Base-by-base conservation (phyloP, 2,113 vertebrate genomes). In the Passerina amoena region DNA sequence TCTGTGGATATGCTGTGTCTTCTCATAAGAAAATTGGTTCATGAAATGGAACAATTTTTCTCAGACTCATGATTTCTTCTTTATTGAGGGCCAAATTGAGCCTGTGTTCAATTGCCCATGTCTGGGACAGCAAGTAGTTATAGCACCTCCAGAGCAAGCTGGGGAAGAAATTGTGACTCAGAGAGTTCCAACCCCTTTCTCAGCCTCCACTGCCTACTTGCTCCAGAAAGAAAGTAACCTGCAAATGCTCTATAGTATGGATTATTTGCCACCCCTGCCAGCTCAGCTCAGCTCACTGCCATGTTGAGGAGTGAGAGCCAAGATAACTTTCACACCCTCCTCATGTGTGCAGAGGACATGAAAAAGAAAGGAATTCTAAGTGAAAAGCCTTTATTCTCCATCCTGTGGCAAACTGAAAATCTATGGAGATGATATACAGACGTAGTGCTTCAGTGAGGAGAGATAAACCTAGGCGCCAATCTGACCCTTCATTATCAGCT, bases 1-100 rank as follows among this genome's bases (percentile, higher is more conserved):
- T 96, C 86, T 94, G 94, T 92, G 65, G 88, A 91, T 95, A 92
- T 92, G 73, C 91, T 94, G 63, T 94, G 92, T 94, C 94, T 97
- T 96, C 94, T 92, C 82, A 95, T 93, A 83, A 96, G 96, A 95
- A 97, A 97, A 97, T 96, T 96, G 96, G 80, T 94, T 94, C 93
- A 45, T 76, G 92, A 96, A 96, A 97, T 96, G 44, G 92, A 94
- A 96, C 96, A 96, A 96, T 96, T 97, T 97, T 93, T 96, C 90
- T 96, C 88, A 93, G 93, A 77, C 93, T 97, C 92, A 78, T 90
- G 94, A 96, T 96, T 97, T 96, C 94, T 93, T 93, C 94, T 96
- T 96, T 96, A 97, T 94, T 95, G 90, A 96, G 88, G 88, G 93
- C 92, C 94, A 96, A 88, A 96, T 95, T 97, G 96, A 94, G 48